phyloP scores from a whole-genome alignment of 2,797 vertebrate genomes.

The Pagetopsis macropterus region DNA sequence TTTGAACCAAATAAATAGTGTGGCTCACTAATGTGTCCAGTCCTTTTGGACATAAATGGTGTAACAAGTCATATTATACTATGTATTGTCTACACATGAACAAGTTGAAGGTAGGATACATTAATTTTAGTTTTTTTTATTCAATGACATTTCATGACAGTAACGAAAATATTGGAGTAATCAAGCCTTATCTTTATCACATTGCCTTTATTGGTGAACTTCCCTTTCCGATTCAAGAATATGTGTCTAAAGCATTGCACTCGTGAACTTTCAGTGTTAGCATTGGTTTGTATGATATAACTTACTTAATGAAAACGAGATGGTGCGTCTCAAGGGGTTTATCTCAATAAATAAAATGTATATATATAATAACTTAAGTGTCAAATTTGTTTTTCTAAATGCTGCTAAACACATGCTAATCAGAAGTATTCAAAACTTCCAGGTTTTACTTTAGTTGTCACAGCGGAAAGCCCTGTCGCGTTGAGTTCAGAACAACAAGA shows the following conservation, averaged over 20 bases:
- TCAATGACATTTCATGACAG: not conserved
- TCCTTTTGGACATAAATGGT: not conserved
- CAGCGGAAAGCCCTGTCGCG: slow-evolving; percentile 36
- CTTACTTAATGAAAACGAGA: too few species aligned
- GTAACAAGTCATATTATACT: not conserved
- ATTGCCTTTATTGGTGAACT: not conserved
- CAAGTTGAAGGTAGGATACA: not conserved
- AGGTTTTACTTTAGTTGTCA: slow-evolving; percentile 46
- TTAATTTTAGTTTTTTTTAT: not conserved
- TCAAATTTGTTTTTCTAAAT: slow-evolving; percentile 26
- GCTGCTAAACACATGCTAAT: slow-evolving; percentile 30
- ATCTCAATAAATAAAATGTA: too few species aligned
- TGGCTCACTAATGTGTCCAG: too few species aligned
- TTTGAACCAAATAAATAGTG: too few species aligned
- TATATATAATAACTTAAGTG: not conserved
- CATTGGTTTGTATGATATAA: not conserved
- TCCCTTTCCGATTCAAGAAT: not conserved
- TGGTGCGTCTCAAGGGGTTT: too few species aligned
- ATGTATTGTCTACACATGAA: not conserved
- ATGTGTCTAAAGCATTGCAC: not conserved
- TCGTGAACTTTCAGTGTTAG: slow-evolving; percentile 10
- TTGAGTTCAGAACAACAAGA: slow-evolving; percentile 40
- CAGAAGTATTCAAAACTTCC: slow-evolving; percentile 22
- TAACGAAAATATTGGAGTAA: not conserved
- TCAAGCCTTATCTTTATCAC: not conserved